Evolutionary conservation across 2,113 vertebrate genomes (phyloP).

Genomic region (Vulpes vulpes): DNA sequence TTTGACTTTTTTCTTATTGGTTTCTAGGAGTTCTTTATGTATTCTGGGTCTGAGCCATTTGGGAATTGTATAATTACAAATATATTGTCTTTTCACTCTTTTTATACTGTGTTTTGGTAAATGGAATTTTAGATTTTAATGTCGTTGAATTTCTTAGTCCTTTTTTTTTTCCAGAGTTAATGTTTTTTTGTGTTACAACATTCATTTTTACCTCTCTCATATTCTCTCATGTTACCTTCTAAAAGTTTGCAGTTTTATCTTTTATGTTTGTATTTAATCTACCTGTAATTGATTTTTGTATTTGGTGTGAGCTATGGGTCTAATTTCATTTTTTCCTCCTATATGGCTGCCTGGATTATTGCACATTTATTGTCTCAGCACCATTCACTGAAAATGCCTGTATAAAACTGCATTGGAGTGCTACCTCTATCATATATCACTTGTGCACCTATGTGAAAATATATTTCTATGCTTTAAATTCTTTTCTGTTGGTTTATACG

Average conservation of each 20-base stretch:
- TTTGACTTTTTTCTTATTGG: neutral
- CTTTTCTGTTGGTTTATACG: neutral
- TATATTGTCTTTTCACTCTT: neutral
- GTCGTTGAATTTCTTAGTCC: neutral
- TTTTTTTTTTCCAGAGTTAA: neutral
- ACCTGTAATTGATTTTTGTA: neutral
- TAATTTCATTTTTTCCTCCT: neutral
- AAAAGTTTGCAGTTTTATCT: slow-evolving; percentile 7
- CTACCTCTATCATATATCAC: neutral
- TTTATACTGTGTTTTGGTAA: neutral
- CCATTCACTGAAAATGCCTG: neutral
- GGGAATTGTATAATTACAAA: neutral
- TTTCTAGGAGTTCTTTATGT: neutral
- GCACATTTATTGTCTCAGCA: neutral
- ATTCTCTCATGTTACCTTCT: neutral
- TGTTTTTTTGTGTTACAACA: neutral
- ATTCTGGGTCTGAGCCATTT: neutral
- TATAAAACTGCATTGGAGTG: neutral
- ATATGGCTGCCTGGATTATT: neutral
- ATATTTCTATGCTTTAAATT: neutral
- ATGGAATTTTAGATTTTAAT: neutral
- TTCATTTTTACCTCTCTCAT: neutral
- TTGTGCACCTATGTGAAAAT: neutral
- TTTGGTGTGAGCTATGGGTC: neutral
- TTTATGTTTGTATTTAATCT: slow-evolving; percentile 34